Evolutionary conservation across 2,888 invertebrate species (phyloP).

Genomic region (Theretra japonica): DNA sequence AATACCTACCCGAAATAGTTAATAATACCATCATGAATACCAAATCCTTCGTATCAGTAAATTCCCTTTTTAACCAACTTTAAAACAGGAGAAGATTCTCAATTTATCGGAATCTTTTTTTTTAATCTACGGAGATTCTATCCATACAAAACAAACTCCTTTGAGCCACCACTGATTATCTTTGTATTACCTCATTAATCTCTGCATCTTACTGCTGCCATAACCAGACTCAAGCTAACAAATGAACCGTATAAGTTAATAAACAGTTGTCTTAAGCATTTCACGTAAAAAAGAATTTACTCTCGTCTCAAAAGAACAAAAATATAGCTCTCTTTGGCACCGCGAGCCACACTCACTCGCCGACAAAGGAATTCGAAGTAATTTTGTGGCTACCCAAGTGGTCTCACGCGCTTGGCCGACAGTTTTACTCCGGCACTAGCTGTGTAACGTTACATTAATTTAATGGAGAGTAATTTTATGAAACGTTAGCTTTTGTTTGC

Average conservation of each 20-base stretch:
- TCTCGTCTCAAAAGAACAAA: slow-evolving; percentile 9
- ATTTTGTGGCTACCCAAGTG: slow-evolving; percentile 39
- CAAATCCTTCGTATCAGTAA: too few species aligned
- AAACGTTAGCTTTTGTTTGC: not conserved
- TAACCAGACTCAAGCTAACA: not conserved
- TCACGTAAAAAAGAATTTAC: slow-evolving; percentile 24
- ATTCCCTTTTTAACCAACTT: too few species aligned
- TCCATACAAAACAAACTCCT: not conserved
- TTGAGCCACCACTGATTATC: not conserved
- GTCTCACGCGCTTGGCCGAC: slow-evolving; percentile 32
- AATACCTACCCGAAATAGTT: too few species aligned
- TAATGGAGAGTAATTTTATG: not conserved
- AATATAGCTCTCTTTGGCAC: slow-evolving; percentile 13
- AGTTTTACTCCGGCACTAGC: slow-evolving; percentile 14
- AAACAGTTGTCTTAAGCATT: slow-evolving; percentile 16
- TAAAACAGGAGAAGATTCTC: too few species aligned
- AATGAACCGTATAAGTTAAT: not conserved
- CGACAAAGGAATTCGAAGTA: slow-evolving; percentile 35
- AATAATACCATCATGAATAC: too few species aligned
- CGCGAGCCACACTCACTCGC: slow-evolving; percentile 24
- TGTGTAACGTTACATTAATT: not conserved
- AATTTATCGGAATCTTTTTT: too few species aligned
- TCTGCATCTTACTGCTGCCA: not conserved
- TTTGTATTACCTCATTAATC: not conserved
- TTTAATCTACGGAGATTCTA: too few species aligned